Evolutionary conservation across 2,113 vertebrate genomes (phyloP).

Genomic region (Camelus bactrianus): DNA sequence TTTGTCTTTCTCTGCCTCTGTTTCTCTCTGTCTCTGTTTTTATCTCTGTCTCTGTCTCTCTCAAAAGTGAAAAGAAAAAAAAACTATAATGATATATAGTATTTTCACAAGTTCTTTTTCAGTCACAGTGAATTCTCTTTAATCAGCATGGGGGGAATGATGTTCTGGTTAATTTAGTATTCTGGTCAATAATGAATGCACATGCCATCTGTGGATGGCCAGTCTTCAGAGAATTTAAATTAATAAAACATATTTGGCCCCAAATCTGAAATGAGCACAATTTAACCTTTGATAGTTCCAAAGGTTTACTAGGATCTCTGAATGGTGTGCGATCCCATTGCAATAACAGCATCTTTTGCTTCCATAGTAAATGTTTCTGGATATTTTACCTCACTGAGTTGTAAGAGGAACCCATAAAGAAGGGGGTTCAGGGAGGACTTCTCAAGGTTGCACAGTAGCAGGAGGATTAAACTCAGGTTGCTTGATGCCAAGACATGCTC

Average conservation of each 20-base stretch:
- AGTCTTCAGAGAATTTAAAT: conserved; percentile 55
- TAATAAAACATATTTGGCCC: background rate
- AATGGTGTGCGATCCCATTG: background rate
- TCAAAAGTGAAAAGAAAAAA: background rate
- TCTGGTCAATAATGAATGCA: conserved; percentile 57
- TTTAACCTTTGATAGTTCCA: background rate
- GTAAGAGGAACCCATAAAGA: background rate
- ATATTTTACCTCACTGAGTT: background rate
- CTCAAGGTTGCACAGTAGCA: background rate
- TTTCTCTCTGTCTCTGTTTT: background rate
- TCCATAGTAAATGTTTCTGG: background rate
- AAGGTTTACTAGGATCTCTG: background rate
- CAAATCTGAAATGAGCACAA: background rate
- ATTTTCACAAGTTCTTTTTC: conserved; percentile 53
- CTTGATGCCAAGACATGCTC: background rate
- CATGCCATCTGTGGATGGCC: background rate
- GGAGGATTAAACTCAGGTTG: background rate
- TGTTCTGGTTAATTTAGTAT: conserved; percentile 52
- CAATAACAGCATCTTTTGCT: background rate
- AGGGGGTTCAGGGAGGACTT: background rate
- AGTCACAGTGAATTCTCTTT: background rate
- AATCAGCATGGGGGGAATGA: conserved; percentile 22
- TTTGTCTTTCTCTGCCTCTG: background rate
- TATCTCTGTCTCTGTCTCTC: background rate
- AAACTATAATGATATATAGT: background rate